These are phyloP conservation scores for Anisognathus igniventris DNA, from an alignment of 2,797 vertebrate species.

Conservation along the genomic window DNA sequence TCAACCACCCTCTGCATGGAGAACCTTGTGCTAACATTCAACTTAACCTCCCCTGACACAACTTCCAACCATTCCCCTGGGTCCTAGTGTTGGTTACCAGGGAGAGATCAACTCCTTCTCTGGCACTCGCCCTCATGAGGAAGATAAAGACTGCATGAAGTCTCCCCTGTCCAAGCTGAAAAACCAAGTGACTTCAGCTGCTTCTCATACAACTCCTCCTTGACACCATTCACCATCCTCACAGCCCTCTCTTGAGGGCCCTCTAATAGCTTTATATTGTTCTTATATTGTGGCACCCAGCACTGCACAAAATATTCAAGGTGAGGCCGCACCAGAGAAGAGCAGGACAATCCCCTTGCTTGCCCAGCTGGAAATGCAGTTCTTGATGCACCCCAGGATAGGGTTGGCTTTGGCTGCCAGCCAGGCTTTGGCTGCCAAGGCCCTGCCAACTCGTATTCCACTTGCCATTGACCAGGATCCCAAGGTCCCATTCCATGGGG, in stretches of 20 bases:
- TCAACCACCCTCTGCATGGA: not conserved
- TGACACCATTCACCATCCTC: not conserved
- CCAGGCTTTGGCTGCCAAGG: too few species aligned
- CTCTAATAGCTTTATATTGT: not conserved
- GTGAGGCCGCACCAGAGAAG: accelerated
- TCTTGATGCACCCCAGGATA: not conserved
- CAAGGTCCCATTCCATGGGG: too few species aligned
- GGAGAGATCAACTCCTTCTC: not conserved
- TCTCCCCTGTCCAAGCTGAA: not conserved
- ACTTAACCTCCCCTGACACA: not conserved
- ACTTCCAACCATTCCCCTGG: not conserved
- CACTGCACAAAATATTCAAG: not conserved
- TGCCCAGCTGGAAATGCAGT: accelerated
- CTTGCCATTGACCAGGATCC: not conserved
- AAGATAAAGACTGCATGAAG: not conserved
- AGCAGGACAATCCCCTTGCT: not conserved
- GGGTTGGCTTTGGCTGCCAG: not conserved
- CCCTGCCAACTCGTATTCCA: not conserved
- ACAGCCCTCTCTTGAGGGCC: not conserved
- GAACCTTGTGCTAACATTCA: not conserved
- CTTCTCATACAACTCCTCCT: not conserved
- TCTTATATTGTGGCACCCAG: not conserved
- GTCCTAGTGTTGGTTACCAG: not conserved
- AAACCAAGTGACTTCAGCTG: not conserved
- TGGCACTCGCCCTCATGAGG: not conserved